Conservation (phyloP, 30 jellyfish, hydroid and myxozoan genomes). For the Pseudorhiza aurosa region DNA sequence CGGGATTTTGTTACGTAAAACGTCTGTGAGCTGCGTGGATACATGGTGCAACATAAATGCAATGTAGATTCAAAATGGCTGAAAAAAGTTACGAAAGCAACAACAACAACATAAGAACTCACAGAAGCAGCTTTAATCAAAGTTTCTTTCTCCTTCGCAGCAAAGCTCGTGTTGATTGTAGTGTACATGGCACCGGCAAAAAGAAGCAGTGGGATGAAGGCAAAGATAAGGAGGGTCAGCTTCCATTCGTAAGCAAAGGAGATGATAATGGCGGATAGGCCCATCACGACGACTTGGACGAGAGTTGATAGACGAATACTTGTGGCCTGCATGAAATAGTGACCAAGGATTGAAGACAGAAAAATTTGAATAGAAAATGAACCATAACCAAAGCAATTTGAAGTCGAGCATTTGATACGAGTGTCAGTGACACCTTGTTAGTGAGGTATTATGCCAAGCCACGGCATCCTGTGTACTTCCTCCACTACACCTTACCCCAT, state of each 20-base stretch:
- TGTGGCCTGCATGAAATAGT: conserved; percentile 73
- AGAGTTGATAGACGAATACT: conserved; percentile 80
- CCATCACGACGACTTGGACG: conserved; percentile 92
- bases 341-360: background rate
- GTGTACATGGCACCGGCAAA: conserved; percentile 94
- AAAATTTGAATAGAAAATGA: no score
- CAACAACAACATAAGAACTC: background rate
- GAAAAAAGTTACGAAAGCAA: background rate
- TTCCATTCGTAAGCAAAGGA: conserved; percentile 85
- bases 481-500: no score
- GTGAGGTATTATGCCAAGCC: no score
- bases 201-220: conserved; percentile 78
- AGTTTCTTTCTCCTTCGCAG: conserved; percentile 75
- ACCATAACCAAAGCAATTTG: no score
- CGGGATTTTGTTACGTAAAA: no score
- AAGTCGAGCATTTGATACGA: no score
- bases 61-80: background rate
- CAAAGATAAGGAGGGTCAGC: conserved; percentile 76
- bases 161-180: conserved; percentile 82
- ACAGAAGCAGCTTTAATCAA: conserved; percentile 79
- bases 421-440: no score
- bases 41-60: no score
- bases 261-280: conserved; percentile 74
- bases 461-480: no score
- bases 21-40: no score